Conservation (phyloP, 2,888 invertebrate genomes). For the Eilema caniola region DNA sequence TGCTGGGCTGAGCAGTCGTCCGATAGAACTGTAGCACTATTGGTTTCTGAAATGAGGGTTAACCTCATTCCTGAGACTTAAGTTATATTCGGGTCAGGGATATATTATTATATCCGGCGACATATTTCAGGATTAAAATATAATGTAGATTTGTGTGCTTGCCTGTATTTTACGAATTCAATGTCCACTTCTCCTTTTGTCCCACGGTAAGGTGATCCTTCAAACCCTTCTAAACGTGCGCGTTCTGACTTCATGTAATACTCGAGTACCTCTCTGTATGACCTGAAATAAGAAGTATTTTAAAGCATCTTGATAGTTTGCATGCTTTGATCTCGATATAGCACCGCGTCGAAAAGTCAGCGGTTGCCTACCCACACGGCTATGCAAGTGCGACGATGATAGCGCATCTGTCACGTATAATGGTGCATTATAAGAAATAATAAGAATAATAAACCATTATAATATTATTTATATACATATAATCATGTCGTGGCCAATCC, state of each 20-base stretch:
- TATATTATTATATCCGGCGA: not conserved
- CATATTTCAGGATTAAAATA: not conserved
- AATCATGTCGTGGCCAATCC: too few relatives aligned
- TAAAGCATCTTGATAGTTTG: not conserved
- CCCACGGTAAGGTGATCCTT: conserved; percentile 82
- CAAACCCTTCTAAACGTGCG: conserved; percentile 69
- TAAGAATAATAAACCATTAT: too few relatives aligned
- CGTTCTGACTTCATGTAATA: conserved; percentile 88
- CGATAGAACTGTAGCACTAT: too few relatives aligned
- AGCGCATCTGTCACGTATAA: too few relatives aligned
- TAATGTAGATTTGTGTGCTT: conserved; percentile 15
- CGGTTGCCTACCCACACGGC: not conserved
- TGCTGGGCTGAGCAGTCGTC: too few relatives aligned
- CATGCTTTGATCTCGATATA: not conserved
- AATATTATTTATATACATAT: too few relatives aligned
- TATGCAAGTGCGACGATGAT: not conserved
- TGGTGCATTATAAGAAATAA: too few relatives aligned
- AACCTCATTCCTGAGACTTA: too few relatives aligned
- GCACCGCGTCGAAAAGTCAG: not conserved
- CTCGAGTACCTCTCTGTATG: conserved; percentile 85
- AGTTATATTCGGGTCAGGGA: too few relatives aligned
- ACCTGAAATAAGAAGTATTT: conserved; percentile 75
- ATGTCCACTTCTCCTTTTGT: conserved; percentile 87
- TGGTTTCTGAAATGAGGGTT: too few relatives aligned
- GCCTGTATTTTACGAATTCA: conserved; percentile 84